phyloP scores from a whole-genome alignment of 2,888 invertebrate species.

The Rotaria macrura region DNA sequence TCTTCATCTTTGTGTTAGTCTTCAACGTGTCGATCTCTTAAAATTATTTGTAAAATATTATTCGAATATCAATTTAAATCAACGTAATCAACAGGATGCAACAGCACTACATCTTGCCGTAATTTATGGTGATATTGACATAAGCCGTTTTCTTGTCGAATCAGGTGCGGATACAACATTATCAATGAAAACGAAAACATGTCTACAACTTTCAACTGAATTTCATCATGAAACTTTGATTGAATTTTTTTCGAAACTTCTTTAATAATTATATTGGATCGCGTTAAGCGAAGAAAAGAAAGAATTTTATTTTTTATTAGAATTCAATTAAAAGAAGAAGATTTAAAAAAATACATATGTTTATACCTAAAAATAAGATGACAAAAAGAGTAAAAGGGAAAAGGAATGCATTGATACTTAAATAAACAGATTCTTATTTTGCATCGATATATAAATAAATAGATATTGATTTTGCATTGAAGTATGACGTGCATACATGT shows the following conservation, averaged over 20 bases:
- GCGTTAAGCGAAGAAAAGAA: neutral
- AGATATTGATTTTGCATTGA: too few relatives aligned
- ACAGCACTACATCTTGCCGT: neutral
- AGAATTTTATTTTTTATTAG: neutral
- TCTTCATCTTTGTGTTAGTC: neutral
- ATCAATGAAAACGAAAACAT: neutral
- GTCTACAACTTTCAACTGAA: neutral
- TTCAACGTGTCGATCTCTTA: neutral
- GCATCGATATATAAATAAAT: too few relatives aligned
- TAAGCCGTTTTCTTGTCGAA: neutral
- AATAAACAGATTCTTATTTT: too few relatives aligned
- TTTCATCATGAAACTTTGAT: neutral
- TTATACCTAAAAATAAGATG: neutral
- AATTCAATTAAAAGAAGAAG: neutral
- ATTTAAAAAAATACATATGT: too few relatives aligned
- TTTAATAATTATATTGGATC: neutral
- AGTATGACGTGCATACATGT: too few relatives aligned
- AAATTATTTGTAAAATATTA: slow-evolving; percentile 5
- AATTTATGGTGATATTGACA: neutral
- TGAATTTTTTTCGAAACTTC: neutral
- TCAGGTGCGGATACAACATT: neutral
- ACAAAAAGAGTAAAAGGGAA: neutral
- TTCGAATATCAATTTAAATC: neutral
- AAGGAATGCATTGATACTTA: neutral
- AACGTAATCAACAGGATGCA: neutral